phyloP scores from a whole-genome alignment of 1,140 invertebrate genomes.

The Zaprionus vittiger region DNA sequence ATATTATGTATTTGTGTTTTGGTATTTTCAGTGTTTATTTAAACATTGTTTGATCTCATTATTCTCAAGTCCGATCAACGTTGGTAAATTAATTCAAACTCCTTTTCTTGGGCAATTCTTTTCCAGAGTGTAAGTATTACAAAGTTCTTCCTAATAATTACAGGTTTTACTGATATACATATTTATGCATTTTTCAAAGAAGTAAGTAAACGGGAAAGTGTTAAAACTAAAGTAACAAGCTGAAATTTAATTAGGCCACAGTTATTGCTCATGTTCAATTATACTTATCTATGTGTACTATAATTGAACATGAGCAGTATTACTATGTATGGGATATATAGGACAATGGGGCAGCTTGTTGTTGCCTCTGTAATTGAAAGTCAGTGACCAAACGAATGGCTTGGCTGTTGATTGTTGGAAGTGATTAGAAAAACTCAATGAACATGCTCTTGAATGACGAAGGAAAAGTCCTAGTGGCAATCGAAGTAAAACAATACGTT shows the following conservation, averaged over 20 bases:
- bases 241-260: background rate
- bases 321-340: background rate
- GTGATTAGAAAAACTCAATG: constrained; percentile 45
- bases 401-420: constrained; percentile 16
- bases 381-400: constrained; percentile 33
- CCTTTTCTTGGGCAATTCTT: background rate
- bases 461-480: constrained; percentile 23
- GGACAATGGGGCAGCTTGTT: background rate
- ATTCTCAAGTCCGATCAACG: background rate
- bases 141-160: background rate
- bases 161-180: background rate
- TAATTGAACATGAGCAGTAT: background rate
- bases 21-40: constrained; percentile 13
- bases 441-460: constrained; percentile 20
- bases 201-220: background rate
- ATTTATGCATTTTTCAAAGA: background rate
- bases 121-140: background rate
- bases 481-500: background rate
- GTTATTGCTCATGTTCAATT: too few species aligned
- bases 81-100: background rate
- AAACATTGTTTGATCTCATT: background rate
- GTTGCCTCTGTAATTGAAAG: constrained; percentile 32
- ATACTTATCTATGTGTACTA: too few species aligned
- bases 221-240: background rate
- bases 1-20: constrained; percentile 4